phyloP scores from a whole-genome alignment of 2,797 vertebrate genomes.

The Pteropus rufus region DNA sequence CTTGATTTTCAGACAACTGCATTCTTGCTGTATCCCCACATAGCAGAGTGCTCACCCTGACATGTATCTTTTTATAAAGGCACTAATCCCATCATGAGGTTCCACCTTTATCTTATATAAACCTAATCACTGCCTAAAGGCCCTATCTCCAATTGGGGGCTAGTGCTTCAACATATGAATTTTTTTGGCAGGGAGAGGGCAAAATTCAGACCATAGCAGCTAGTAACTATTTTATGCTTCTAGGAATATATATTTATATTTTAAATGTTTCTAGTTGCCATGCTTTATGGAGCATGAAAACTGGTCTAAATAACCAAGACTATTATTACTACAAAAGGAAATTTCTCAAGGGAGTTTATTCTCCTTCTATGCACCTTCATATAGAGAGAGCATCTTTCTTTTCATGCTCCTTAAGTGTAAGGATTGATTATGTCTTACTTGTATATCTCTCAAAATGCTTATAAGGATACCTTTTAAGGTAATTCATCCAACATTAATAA shows the following conservation, averaged over 20 bases:
- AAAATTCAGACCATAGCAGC: not conserved
- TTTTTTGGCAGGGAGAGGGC: too few relatives aligned
- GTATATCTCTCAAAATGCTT: not conserved
- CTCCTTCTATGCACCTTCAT: not conserved
- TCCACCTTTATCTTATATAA: not conserved
- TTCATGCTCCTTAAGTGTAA: not conserved
- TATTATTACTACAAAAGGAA: not conserved
- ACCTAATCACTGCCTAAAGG: not conserved
- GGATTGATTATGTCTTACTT: not conserved
- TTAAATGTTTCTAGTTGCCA: not conserved
- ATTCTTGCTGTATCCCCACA: not conserved
- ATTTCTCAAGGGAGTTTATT: not conserved
- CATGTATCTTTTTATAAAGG: not conserved
- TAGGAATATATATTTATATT: not conserved
- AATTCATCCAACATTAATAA: not conserved
- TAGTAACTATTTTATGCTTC: not conserved
- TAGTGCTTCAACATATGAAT: not conserved
- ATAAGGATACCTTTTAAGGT: not conserved
- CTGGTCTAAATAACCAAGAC: not conserved
- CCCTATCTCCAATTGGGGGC: not conserved
- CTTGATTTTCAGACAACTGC: not conserved
- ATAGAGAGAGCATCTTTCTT: not conserved
- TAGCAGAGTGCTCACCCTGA: not conserved
- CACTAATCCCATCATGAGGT: not conserved
- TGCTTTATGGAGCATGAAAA: not conserved